Evolutionary conservation across 2,888 invertebrate genomes (phyloP).

Genomic region (Drosophila meridiana): DNA sequence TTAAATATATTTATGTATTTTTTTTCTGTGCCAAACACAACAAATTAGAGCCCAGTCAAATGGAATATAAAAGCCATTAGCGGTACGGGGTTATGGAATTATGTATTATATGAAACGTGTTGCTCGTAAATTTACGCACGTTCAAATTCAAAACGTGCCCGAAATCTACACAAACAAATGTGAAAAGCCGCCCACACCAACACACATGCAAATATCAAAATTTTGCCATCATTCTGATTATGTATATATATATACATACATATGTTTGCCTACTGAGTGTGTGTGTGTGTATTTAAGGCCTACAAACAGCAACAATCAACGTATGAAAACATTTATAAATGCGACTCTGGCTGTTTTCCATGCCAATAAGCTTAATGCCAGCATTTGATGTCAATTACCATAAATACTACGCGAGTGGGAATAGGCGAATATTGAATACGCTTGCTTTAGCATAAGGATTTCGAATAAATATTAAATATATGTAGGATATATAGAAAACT

Average conservation of each 20-base stretch:
- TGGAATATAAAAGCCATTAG: conserved; percentile 9
- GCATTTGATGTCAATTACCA: conserved; percentile 80
- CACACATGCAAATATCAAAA: conserved; percentile 48
- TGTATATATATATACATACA: neutral
- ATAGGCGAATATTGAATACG: conserved; percentile 16
- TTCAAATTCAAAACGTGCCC: conserved; percentile 60
- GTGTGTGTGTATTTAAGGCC: conserved; percentile 28
- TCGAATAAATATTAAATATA: too few relatives aligned
- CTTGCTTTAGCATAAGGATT: neutral
- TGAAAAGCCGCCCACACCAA: conserved; percentile 40
- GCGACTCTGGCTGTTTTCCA: conserved; percentile 59
- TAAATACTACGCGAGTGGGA: conserved; percentile 54
- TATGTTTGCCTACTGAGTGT: conserved; percentile 7
- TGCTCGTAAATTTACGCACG: conserved; percentile 59
- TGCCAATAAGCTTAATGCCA: conserved; percentile 75
- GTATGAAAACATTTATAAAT: conserved; percentile 52
- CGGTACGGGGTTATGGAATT: neutral
- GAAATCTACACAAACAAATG: conserved; percentile 47
- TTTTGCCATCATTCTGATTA: conserved; percentile 33
- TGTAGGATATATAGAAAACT: too few relatives aligned
- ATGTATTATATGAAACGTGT: conserved; percentile 46
- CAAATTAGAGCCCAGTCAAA: conserved; percentile 38
- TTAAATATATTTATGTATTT: neutral
- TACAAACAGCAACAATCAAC: conserved; percentile 42
- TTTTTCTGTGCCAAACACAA: conserved; percentile 30